A percentile compares a stretch with the other conserved stretches of the same genome.
Conservation (phyloP, 2,113 vertebrate species). For the Proteles cristata region DNA sequence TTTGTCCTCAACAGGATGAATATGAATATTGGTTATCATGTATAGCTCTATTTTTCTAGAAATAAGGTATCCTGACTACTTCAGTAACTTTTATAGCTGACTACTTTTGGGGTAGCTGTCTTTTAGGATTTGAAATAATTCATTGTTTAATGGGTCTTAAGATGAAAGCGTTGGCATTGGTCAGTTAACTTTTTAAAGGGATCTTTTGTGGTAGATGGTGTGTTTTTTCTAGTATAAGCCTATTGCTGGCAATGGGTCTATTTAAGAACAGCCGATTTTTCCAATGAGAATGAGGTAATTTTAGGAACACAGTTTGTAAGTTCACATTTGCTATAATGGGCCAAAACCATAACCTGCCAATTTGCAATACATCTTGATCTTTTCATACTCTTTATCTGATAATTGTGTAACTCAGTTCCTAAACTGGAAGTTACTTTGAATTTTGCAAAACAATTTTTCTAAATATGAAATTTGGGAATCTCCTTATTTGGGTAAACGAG, state of each 20-base stretch:
- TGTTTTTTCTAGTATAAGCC: conserved; percentile 82
- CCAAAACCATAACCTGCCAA: conserved; percentile 60
- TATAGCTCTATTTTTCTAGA: conserved; percentile 83
- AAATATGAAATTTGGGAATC: conserved; percentile 66
- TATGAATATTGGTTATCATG: conserved; percentile 68
- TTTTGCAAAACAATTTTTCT: conserved; percentile 43
- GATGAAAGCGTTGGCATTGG: conserved; percentile 66
- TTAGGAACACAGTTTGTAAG: conserved; percentile 61
- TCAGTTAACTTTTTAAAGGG: conserved; percentile 79
- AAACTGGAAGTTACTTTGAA: conserved; percentile 67
- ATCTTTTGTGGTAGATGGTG: conserved; percentile 76
- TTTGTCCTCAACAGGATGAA: conserved; percentile 66
- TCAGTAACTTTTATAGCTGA: conserved; percentile 75
- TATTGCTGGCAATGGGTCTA: conserved; percentile 86
- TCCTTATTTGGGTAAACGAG: conserved; percentile 70
- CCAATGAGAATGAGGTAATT: conserved; percentile 62
- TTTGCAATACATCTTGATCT: conserved; percentile 67
- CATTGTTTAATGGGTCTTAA: conserved; percentile 73
- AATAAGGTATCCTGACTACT: conserved; percentile 68
- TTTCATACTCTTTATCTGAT: conserved; percentile 52
- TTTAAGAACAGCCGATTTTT: conserved; percentile 62
- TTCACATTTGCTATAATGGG: conserved; percentile 67
- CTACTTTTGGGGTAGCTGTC: conserved; percentile 63
- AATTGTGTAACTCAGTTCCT: conserved; percentile 61
- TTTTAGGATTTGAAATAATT: conserved; percentile 74